phyloP scores from a whole-genome alignment of 2,888 invertebrate species.

The Ametastegia equiseti region DNA sequence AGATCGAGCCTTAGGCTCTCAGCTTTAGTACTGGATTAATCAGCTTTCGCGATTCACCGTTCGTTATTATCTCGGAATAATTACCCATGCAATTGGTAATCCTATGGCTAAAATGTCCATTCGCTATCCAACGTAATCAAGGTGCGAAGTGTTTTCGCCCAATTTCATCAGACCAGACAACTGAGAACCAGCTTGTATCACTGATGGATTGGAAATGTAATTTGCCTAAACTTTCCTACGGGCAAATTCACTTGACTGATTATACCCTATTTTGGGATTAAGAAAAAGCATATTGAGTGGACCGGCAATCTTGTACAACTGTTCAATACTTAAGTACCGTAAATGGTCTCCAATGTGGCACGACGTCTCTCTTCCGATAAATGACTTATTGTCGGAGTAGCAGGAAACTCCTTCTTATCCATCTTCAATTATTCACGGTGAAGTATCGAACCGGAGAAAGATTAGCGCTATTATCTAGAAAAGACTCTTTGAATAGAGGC shows the following conservation, averaged over 20 bases:
- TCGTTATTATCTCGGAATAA: slow-evolving; percentile 1
- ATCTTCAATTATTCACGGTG: slow-evolving; percentile 3
- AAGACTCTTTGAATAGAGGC: not conserved
- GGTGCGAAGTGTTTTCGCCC: not conserved
- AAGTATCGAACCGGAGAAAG: not conserved
- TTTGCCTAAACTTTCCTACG: not conserved
- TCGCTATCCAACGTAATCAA: not conserved
- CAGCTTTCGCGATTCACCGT: not conserved
- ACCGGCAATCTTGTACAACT: not conserved
- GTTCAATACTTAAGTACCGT: not conserved
- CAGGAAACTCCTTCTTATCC: not conserved
- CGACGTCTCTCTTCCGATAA: not conserved
- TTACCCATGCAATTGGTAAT: not conserved
- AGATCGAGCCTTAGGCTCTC: not conserved
- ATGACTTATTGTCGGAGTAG: not conserved
- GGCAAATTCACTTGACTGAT: not conserved
- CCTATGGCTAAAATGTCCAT: not conserved
- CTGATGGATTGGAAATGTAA: not conserved
- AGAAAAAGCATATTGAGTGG: not conserved
- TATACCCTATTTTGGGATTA: not conserved
- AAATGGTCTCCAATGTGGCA: not conserved
- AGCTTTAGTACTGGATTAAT: slow-evolving; percentile 9
- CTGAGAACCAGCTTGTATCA: not conserved
- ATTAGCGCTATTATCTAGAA: not conserved
- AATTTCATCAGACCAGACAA: not conserved